phyloP scores from a whole-genome alignment of 2,797 vertebrate species.

The Syndactyla subalaris region DNA sequence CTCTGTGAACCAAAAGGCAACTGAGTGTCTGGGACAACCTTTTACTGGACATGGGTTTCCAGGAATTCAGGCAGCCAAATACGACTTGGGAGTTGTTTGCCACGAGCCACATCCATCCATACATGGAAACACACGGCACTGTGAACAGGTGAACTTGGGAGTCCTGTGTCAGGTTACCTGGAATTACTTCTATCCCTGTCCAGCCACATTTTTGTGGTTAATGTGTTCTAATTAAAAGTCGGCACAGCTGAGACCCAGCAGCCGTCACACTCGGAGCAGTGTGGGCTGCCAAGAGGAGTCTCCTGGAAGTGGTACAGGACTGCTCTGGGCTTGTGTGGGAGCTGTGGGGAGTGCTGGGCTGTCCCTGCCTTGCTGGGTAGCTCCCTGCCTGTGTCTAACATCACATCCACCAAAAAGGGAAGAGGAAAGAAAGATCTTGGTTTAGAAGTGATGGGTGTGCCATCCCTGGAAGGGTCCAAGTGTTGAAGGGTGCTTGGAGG shows the following conservation, averaged over 20 bases:
- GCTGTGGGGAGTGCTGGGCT: background rate
- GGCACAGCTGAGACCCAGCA: background rate
- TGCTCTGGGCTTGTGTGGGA: background rate
- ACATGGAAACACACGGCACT: rapidly evolving
- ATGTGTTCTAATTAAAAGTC: background rate
- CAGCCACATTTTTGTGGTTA: conserved; percentile 1
- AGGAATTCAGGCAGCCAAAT: background rate
- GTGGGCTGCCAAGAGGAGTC: background rate
- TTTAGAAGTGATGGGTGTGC: background rate
- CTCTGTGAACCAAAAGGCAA: background rate
- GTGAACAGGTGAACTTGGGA: background rate
- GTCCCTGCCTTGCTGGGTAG: background rate
- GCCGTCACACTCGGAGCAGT: rapidly evolving
- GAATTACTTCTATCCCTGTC: background rate
- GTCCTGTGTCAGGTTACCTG: background rate
- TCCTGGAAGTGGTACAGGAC: background rate
- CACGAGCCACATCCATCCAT: background rate
- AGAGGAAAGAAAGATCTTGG: too few relatives aligned
- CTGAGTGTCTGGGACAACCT: background rate
- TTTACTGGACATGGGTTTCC: rapidly evolving
- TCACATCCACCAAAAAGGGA: background rate
- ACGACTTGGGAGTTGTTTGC: background rate
- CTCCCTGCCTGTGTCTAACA: background rate
- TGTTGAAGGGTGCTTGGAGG: background rate
- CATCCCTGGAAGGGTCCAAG: background rate